phyloP scores from a whole-genome alignment of 2,113 vertebrate genomes.

The Serranochromis macrocephalus region DNA sequence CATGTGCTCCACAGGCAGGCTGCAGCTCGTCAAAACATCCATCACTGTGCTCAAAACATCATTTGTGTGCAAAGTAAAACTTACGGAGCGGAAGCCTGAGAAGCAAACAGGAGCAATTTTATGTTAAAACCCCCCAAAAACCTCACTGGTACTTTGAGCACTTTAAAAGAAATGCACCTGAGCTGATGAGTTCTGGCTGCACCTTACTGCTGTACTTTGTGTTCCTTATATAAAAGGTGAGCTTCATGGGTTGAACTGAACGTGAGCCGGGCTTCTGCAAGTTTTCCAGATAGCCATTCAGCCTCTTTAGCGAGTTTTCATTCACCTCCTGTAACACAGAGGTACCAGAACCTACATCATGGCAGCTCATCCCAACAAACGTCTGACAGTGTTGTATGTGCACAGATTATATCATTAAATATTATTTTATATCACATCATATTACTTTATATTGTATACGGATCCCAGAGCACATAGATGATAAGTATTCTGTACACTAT shows the following conservation, averaged over 20 bases:
- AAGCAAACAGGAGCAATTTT: background rate
- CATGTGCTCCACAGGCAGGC: slow-evolving; percentile 84
- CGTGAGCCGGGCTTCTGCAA: slow-evolving; percentile 81
- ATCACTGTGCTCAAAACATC: slow-evolving; percentile 88
- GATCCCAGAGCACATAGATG: background rate
- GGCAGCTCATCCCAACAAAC: background rate
- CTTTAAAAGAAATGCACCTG: slow-evolving; percentile 65
- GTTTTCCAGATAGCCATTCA: slow-evolving; percentile 91
- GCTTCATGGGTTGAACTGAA: slow-evolving; percentile 78
- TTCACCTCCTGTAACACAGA: slow-evolving; percentile 81
- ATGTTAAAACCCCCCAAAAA: background rate
- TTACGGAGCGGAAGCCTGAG: slow-evolving; percentile 87
- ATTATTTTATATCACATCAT: background rate
- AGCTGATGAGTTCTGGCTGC: slow-evolving; percentile 60
- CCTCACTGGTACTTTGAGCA: background rate
- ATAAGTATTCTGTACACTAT: background rate
- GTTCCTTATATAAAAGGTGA: slow-evolving; percentile 91
- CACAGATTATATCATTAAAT: background rate
- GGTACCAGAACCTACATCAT: background rate
- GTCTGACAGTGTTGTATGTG: background rate
- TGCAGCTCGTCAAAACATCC: slow-evolving; percentile 89
- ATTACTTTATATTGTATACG: background rate
- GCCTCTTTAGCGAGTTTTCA: slow-evolving; percentile 92
- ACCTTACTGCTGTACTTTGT: slow-evolving; percentile 69
- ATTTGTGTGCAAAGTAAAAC: slow-evolving; percentile 82